Evolutionary conservation across 2,888 invertebrate species (phyloP).

Genomic region (Malthinus seriepunctatus): DNA sequence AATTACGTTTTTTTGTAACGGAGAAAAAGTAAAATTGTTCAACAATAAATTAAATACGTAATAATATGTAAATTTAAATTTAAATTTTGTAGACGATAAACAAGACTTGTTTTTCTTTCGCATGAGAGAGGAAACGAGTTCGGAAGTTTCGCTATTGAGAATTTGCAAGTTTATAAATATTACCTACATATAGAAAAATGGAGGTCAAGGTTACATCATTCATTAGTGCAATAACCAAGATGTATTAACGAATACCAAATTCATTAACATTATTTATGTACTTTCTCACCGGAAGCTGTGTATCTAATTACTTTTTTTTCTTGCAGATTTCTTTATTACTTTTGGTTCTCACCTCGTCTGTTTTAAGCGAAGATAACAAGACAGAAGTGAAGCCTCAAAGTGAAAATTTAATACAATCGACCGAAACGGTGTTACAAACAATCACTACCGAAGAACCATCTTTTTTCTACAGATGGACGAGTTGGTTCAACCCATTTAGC

Average conservation of each 20-base stretch:
- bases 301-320: constrained; percentile 14
- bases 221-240: constrained; percentile 1
- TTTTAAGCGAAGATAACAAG: constrained; percentile 35
- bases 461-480: constrained; percentile 60
- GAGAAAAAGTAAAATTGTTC: too few relatives aligned
- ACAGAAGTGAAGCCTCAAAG: constrained; percentile 41
- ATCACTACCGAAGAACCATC: constrained; percentile 46
- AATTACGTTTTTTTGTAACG: too few relatives aligned
- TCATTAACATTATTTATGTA: neutral
- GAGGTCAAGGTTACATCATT: constrained; percentile 12
- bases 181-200: constrained; percentile 6
- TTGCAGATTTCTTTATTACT: constrained; percentile 38
- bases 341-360: constrained; percentile 23
- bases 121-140: too few relatives aligned
- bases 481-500: constrained; percentile 64
- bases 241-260: constrained; percentile 1
- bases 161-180: constrained; percentile 1
- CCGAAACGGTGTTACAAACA: constrained; percentile 55
- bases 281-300: neutral
- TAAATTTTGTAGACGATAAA: too few relatives aligned
- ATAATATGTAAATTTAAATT: too few relatives aligned
- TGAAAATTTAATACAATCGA: constrained; percentile 55
- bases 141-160: neutral
- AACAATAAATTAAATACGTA: too few relatives aligned
- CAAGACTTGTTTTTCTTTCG: too few relatives aligned